Evolutionary conservation across 92 coral and sea anemone species (phyloP), one percentile per base, ranked within the genome.

Genomic region (Zoanthus sansibaricus): DNA sequence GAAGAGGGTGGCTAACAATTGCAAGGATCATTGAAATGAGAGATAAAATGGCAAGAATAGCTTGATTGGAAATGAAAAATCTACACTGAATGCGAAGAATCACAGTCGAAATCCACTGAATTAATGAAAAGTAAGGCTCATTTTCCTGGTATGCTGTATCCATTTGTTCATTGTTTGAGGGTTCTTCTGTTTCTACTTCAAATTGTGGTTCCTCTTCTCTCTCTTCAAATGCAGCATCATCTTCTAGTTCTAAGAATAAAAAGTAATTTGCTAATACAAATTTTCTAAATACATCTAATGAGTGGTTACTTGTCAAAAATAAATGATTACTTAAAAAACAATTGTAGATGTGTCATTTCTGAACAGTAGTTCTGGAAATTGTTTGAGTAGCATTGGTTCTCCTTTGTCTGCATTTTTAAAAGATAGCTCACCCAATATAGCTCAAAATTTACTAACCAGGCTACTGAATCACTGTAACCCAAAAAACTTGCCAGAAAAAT

Each of bases 1-100:
- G 88, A 12, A 83, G 68, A 47, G 88, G 86, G 42, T 84, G 87
- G 61, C 83, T 83, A 71, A 89, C 79, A 68, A 76, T 33, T n/a
- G 82, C 77, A 48, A 89, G 79, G 72, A 77, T 47, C 58, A 84
- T 58, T 32, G 71, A 59, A 73, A 88, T 72, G 31, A 75, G 20
- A 1, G 83, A 21, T 10, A 88, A 49, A 73, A 73, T 44, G 55
- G 56, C 56, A 73, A 73, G 78, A 47, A 73, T 45, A 44, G 76
- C 54, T 18, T 72, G 76, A 72, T 72, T 72, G 9, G 76, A 72
- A 13, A 72, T 32, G 44, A 72, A 72, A 8, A 72, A 72, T 72
- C 16, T 73, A 33, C 78, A 14, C 55, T 73, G 78, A 16, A 73
- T 73, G 18, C 56, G 78, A 4, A 73, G 78, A 17, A 73, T 45